Conservation (phyloP, 1,140 invertebrate species). For the Aporrectodea caliginosa region DNA sequence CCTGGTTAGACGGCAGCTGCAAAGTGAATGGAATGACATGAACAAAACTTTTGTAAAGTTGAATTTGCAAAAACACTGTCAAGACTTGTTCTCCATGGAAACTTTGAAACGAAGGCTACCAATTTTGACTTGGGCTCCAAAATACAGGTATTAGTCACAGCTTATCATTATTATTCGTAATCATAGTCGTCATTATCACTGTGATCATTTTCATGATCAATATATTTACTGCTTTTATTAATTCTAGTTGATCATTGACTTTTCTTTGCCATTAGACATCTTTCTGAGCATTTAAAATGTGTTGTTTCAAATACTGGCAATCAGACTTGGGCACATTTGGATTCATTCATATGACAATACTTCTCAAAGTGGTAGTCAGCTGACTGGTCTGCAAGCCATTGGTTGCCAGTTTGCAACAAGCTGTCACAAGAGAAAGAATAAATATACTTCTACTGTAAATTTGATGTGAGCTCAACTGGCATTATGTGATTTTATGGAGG, state of each 20-base stretch:
- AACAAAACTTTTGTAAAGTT: not conserved
- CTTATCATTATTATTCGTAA: not conserved
- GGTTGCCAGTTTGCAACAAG: too few species aligned
- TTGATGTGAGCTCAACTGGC: too few species aligned
- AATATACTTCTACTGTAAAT: too few species aligned
- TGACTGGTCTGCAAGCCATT: too few species aligned
- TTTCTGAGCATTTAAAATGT: not conserved
- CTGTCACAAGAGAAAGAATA: too few species aligned
- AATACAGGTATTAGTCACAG: constrained; percentile 23
- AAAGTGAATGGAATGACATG: constrained; percentile 4
- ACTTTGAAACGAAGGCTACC: constrained; percentile 20
- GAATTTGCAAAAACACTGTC: not conserved
- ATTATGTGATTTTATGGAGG: too few species aligned
- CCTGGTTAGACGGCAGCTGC: not conserved
- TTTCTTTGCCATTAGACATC: not conserved
- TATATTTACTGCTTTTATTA: too few species aligned
- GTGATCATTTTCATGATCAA: not conserved
- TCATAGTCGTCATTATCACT: not conserved
- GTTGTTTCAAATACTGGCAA: not conserved
- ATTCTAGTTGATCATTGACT: too few species aligned
- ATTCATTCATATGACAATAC: too few species aligned
- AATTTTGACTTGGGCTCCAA: constrained; percentile 31
- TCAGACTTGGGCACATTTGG: not conserved
- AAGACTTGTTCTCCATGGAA: constrained; percentile 20
- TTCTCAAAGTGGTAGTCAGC: too few species aligned